Percentiles rank a stretch among this genome's conserved stretches.
Conservation (phyloP, 2,888 invertebrate species). For the Lottia scabra region DNA sequence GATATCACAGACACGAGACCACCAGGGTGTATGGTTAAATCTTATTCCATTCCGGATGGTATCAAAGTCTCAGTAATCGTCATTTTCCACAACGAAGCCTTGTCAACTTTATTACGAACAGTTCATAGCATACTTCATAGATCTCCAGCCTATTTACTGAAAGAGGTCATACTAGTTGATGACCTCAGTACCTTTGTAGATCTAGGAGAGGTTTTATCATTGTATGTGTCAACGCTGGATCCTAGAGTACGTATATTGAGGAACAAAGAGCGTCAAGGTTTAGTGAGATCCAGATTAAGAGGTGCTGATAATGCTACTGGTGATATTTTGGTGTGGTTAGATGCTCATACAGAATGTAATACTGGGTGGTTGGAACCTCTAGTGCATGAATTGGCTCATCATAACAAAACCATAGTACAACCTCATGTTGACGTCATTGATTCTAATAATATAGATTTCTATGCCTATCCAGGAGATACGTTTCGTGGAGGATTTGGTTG, state of each 20-base stretch:
- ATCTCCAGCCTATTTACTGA: slow-evolving; percentile 14
- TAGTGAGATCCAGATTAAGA: slow-evolving; percentile 19
- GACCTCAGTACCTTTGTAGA: slow-evolving; percentile 23
- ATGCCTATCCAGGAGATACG: background rate
- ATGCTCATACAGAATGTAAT: slow-evolving; percentile 26
- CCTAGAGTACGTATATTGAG: slow-evolving; percentile 18
- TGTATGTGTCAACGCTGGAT: slow-evolving; percentile 15
- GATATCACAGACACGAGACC: slow-evolving; percentile 8
- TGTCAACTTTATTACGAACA: slow-evolving; percentile 21
- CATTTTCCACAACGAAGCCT: slow-evolving; percentile 24
- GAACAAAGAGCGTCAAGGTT: slow-evolving; percentile 20
- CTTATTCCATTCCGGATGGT: background rate
- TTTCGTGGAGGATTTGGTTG: slow-evolving; percentile 20
- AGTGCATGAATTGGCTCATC: background rate
- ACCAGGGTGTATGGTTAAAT: background rate
- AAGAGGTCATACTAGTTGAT: slow-evolving; percentile 28
- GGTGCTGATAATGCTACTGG: slow-evolving; percentile 22
- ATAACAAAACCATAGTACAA: slow-evolving; percentile 17
- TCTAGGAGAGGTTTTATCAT: slow-evolving; percentile 16
- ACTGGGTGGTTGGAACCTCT: slow-evolving; percentile 24
- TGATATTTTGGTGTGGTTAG: slow-evolving; percentile 24
- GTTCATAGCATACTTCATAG: slow-evolving; percentile 19
- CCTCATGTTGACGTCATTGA: slow-evolving; percentile 16
- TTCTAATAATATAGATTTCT: background rate
- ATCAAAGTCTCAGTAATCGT: slow-evolving; percentile 18